These are phyloP conservation scores for Pocota personata DNA, from an alignment of 2,888 invertebrate species.

Conservation along the genomic window DNA sequence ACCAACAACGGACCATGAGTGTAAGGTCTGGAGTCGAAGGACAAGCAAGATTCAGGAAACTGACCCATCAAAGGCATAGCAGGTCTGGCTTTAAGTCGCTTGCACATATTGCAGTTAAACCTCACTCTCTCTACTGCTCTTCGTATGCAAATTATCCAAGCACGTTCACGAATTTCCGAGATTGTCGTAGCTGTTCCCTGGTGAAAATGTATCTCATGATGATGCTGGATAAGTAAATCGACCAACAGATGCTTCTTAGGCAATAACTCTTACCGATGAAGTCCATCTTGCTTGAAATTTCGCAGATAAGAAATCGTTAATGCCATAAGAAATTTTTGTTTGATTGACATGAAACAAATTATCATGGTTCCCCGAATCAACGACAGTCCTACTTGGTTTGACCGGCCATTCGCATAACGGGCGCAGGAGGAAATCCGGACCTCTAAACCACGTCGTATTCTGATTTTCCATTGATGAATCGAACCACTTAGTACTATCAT, in stretches of 20 bases:
- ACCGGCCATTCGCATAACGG: not conserved
- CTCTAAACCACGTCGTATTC: slow-evolving; percentile 2
- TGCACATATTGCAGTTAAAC: not conserved
- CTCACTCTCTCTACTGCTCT: not conserved
- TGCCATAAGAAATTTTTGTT: not conserved
- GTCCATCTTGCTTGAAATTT: slow-evolving; percentile 1
- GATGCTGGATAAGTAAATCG: not conserved
- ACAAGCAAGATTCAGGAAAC: not conserved
- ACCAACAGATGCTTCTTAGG: not conserved
- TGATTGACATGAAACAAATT: too few relatives aligned
- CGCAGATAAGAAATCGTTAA: not conserved
- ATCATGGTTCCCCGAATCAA: too few relatives aligned
- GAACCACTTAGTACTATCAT: not conserved
- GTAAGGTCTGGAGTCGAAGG: not conserved
- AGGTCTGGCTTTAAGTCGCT: not conserved
- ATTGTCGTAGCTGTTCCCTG: not conserved
- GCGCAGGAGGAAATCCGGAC: not conserved
- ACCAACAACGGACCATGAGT: too few relatives aligned
- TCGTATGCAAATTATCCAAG: not conserved
- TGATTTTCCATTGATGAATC: not conserved
- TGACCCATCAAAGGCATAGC: not conserved
- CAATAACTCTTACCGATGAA: too few relatives aligned
- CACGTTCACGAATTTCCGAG: not conserved
- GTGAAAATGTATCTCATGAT: not conserved
- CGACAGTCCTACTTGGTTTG: not conserved